Conservation (phyloP, 2,888 invertebrate species). For the Drosophila fungiperda region DNA sequence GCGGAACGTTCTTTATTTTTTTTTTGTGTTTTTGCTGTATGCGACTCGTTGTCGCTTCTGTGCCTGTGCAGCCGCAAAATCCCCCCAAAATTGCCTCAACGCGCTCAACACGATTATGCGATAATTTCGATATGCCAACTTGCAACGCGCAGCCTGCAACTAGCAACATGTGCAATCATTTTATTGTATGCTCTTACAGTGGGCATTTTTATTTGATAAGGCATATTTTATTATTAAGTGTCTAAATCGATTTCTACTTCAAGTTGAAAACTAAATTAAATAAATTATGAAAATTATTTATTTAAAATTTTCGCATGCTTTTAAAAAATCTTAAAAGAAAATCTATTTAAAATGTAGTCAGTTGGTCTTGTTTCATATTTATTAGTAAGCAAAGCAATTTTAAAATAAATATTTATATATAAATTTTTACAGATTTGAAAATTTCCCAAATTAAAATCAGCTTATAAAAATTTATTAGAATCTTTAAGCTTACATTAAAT, state of each 20-base stretch:
- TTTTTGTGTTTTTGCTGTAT: constrained; percentile 14
- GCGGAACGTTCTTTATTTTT: constrained; percentile 40
- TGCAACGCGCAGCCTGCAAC: constrained; percentile 23
- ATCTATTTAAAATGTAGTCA: background rate
- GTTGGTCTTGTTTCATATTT: too few species aligned
- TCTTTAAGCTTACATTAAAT: background rate
- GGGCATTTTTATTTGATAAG: background rate
- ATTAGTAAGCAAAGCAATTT: too few species aligned
- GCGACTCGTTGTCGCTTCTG: constrained; percentile 57
- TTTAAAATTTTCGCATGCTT: background rate
- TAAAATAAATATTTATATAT: too few species aligned
- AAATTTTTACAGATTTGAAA: too few species aligned
- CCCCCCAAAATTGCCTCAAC: constrained; percentile 40
- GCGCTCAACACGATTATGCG: constrained; percentile 62
- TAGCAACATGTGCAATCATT: constrained; percentile 65
- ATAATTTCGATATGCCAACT: constrained; percentile 53
- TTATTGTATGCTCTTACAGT: background rate
- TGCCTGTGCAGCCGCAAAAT: constrained; percentile 27
- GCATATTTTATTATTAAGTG: background rate
- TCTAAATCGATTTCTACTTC: background rate
- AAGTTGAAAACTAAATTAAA: background rate
- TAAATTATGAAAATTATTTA: background rate
- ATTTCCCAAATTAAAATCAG: too few species aligned
- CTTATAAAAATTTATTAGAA: too few species aligned
- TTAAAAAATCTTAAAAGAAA: background rate